A percentile compares a stretch with the other conserved stretches of the same genome.
phyloP scores from a whole-genome alignment of 2,113 vertebrate genomes.

The Neoarius graeffei region DNA sequence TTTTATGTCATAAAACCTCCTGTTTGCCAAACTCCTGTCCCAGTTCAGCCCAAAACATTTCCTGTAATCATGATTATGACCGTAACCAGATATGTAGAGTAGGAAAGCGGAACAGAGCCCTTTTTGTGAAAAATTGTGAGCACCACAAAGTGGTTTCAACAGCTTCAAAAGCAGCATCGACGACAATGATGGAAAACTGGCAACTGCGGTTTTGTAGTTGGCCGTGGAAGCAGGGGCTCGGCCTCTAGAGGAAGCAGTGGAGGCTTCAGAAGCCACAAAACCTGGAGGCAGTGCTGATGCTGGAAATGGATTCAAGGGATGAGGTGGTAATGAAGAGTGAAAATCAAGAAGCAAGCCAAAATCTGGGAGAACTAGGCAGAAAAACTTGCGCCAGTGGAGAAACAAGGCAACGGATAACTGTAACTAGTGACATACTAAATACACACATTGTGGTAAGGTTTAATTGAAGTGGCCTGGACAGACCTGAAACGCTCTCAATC shows the following conservation, averaged over 20 bases:
- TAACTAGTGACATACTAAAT: background rate
- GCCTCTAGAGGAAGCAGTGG: background rate
- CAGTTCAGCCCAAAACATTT: background rate
- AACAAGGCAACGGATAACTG: background rate
- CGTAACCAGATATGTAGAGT: background rate
- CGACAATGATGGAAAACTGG: background rate
- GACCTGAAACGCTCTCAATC: slow-evolving; percentile 9
- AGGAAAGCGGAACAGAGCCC: background rate
- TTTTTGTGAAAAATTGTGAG: slow-evolving; percentile 3
- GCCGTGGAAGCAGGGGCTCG: background rate
- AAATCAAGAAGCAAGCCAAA: background rate
- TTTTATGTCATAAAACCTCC: background rate
- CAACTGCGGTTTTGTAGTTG: slow-evolving; percentile 8
- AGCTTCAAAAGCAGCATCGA: background rate
- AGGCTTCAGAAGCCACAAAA: slow-evolving; percentile 14
- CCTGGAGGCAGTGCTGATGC: background rate
- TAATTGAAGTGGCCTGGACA: background rate
- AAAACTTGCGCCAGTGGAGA: background rate
- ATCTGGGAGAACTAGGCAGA: background rate
- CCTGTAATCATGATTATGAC: background rate
- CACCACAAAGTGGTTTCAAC: background rate
- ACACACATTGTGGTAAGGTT: background rate
- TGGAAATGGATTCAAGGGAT: background rate
- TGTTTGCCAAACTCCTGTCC: background rate
- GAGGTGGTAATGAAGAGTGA: slow-evolving; percentile 13